Conservation (phyloP, 2,797 vertebrate genomes). For the Pseudochirops corinnae region DNA sequence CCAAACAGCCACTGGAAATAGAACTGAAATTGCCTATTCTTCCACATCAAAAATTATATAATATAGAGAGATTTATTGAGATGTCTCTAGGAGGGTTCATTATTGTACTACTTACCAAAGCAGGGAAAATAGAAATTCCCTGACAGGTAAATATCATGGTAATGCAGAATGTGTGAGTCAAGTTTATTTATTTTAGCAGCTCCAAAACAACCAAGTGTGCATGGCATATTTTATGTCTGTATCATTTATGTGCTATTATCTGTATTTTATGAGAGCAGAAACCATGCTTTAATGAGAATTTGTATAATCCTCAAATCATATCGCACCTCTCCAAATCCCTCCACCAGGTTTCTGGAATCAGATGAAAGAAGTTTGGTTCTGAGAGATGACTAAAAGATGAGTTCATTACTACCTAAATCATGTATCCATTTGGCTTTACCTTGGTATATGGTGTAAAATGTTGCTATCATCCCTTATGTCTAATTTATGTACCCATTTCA, state of each 20-base stretch:
- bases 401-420: background rate
- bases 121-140: background rate
- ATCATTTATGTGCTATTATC: background rate
- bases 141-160: background rate
- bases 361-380: background rate
- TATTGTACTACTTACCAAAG: conserved; percentile 22
- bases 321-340: no score
- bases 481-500: no score
- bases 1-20: conserved; percentile 45
- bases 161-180: background rate
- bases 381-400: background rate
- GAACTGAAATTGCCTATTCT: conserved; percentile 58
- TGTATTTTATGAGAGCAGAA: background rate
- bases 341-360: background rate
- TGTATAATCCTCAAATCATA: background rate
- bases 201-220: background rate
- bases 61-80: conserved; percentile 40
- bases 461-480: no score
- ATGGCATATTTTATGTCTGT: background rate
- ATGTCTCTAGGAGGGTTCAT: conserved; percentile 25
- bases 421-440: no score
- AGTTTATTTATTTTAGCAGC: background rate
- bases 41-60: conserved; percentile 37
- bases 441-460: no score
- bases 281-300: background rate